These are phyloP conservation scores for Pantherophis alleghaniensis DNA, from an alignment of 2,797 vertebrate genomes.

Conservation along the genomic window DNA sequence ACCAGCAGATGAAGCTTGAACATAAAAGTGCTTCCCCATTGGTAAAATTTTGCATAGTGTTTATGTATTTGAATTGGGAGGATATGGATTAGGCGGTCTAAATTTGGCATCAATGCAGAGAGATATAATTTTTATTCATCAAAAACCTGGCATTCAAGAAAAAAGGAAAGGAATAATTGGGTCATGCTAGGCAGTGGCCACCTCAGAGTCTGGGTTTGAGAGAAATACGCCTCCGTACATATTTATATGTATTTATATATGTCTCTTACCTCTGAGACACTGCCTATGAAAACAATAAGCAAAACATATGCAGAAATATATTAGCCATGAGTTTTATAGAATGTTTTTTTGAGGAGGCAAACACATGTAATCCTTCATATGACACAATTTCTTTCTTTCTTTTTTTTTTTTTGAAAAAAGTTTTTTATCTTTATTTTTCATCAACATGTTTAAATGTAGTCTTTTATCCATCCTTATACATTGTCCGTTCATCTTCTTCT, in stretches of 20 bases:
- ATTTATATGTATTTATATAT: not conserved
- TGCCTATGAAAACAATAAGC: not conserved
- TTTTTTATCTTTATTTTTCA: too few species aligned
- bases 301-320: not conserved
- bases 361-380: not conserved
- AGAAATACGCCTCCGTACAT: not conserved
- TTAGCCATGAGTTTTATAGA: not conserved
- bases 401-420: too few species aligned
- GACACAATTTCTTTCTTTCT: not conserved
- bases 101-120: not conserved
- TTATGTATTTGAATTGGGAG: not conserved
- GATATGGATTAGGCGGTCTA: conserved; percentile 4
- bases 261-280: not conserved
- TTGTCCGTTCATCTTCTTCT: too few species aligned
- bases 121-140: not conserved
- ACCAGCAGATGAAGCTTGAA: not conserved
- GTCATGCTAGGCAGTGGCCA: not conserved
- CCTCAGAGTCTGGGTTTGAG: not conserved
- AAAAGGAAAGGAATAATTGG: not conserved
- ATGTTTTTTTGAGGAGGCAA: not conserved
- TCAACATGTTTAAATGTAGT: too few species aligned
- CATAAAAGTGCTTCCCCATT: conserved; percentile 9
- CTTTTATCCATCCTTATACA: too few species aligned
- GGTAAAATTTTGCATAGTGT: conserved; percentile 9
- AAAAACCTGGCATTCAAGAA: not conserved